Percentiles rank a stretch among this genome's conserved stretches.
These are phyloP conservation scores for Xiphias gladius DNA, from an alignment of 2,113 vertebrate species.

Conservation along the genomic window DNA sequence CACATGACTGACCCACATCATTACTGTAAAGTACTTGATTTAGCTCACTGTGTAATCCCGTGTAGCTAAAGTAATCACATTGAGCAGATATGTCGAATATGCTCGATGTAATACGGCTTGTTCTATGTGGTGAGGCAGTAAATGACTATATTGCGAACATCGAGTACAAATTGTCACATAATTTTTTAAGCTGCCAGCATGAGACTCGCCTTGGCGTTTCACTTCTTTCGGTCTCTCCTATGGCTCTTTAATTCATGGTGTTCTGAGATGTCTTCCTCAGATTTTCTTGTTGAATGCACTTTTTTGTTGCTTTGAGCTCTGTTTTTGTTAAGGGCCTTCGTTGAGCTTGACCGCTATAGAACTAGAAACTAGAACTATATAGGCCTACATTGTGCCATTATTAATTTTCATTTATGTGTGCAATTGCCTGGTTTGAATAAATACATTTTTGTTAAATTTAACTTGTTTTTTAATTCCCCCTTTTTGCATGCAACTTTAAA, in stretches of 20 bases:
- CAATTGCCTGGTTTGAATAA: too few species aligned
- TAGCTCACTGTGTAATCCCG: constrained; percentile 25
- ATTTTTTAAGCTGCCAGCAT: too few species aligned
- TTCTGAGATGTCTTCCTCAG: too few species aligned
- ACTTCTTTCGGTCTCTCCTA: too few species aligned
- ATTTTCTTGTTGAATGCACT: background rate
- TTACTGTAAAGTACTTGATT: constrained; percentile 44
- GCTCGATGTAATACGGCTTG: background rate
- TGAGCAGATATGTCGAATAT: constrained; percentile 1
- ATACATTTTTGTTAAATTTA: too few species aligned
- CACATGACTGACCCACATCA: constrained; percentile 54
- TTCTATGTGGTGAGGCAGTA: background rate
- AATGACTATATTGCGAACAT: background rate
- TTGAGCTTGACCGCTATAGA: too few species aligned
- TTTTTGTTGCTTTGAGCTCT: background rate
- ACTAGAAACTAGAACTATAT: too few species aligned
- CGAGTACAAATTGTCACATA: background rate
- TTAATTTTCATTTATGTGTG: too few species aligned
- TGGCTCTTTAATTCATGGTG: too few species aligned
- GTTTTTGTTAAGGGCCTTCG: too few species aligned
- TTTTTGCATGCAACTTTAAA: background rate
- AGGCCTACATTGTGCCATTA: too few species aligned
- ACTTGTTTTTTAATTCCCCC: background rate
- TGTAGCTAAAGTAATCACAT: constrained; percentile 40
- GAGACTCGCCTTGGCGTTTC: too few species aligned